Conservation (phyloP, 1,140 invertebrate genomes). For the Solenopsis invicta region DNA sequence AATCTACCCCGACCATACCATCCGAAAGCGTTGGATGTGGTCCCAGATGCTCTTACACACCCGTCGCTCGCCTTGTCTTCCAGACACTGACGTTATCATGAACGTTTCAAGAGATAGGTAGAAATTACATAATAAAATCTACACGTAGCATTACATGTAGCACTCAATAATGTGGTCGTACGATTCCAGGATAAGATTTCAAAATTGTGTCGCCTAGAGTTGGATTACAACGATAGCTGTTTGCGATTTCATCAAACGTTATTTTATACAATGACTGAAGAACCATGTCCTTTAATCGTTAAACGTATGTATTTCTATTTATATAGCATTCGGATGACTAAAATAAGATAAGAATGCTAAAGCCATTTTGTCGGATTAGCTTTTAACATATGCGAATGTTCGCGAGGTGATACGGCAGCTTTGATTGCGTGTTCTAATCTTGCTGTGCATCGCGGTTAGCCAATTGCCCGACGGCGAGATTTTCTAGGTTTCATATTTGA, state of each 20-base stretch:
- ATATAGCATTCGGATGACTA: not conserved
- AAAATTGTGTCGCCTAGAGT: not conserved
- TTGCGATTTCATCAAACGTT: not conserved
- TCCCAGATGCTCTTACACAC: constrained; percentile 84
- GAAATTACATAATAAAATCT: constrained; percentile 47
- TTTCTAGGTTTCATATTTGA: constrained; percentile 80
- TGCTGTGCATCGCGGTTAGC: constrained; percentile 66
- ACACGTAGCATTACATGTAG: not conserved
- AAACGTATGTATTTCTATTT: not conserved
- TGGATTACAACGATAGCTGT: not conserved
- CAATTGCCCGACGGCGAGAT: constrained; percentile 80
- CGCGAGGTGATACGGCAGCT: constrained; percentile 21
- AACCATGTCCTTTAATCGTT: not conserved
- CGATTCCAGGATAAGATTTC: not conserved
- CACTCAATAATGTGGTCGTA: not conserved
- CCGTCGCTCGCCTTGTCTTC: constrained; percentile 74
- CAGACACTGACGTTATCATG: constrained; percentile 64
- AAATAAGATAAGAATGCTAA: not conserved
- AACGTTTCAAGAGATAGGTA: constrained; percentile 13
- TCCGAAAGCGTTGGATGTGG: constrained; percentile 78
- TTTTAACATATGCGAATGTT: constrained; percentile 5
- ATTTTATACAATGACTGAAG: not conserved
- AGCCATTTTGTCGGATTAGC: not conserved
- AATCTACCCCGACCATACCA: constrained; percentile 81
- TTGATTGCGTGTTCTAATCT: constrained; percentile 33